A percentile compares a stretch with the other conserved stretches of the same genome.
These are phyloP conservation scores for Chloroceryle inda DNA, from an alignment of 2,797 vertebrate genomes.

Conservation along the genomic window DNA sequence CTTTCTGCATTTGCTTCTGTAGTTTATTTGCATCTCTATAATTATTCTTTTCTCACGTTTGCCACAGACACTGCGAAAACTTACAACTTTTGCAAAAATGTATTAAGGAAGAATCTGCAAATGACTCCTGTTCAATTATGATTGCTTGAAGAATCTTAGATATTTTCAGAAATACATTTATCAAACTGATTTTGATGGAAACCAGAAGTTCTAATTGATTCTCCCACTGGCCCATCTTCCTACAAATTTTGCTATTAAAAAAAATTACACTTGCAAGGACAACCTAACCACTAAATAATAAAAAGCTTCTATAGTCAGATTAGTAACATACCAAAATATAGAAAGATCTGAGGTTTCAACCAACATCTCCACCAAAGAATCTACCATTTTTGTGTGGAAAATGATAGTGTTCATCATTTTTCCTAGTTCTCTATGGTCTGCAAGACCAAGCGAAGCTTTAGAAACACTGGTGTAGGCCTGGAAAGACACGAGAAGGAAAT, in stretches of 20 bases:
- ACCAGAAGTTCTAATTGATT: background rate
- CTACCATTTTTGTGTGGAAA: slow-evolving; percentile 99
- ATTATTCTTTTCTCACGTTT: background rate
- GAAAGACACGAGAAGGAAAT: background rate
- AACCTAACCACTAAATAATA: background rate
- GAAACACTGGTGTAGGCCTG: slow-evolving; percentile 98
- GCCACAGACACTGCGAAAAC: background rate
- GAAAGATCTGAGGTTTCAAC: slow-evolving; percentile 98
- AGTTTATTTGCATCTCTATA: background rate
- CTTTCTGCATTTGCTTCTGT: background rate
- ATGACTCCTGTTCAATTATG: background rate
- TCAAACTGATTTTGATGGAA: background rate
- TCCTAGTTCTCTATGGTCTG: slow-evolving; percentile 97
- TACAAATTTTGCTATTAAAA: background rate
- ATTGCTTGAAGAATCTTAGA: background rate
- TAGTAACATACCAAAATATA: slow-evolving; percentile 92
- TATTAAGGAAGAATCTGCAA: background rate
- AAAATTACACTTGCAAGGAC: background rate
- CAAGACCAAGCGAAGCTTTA: slow-evolving; percentile 94
- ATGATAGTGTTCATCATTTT: slow-evolving; percentile 99
- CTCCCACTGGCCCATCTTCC: background rate
- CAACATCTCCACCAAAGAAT: slow-evolving; percentile 98
- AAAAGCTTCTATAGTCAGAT: background rate
- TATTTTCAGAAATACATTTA: background rate
- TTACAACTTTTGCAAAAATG: background rate